Evolutionary conservation across 2,888 invertebrate species (phyloP).

Genomic region (Cylloceria caligata): DNA sequence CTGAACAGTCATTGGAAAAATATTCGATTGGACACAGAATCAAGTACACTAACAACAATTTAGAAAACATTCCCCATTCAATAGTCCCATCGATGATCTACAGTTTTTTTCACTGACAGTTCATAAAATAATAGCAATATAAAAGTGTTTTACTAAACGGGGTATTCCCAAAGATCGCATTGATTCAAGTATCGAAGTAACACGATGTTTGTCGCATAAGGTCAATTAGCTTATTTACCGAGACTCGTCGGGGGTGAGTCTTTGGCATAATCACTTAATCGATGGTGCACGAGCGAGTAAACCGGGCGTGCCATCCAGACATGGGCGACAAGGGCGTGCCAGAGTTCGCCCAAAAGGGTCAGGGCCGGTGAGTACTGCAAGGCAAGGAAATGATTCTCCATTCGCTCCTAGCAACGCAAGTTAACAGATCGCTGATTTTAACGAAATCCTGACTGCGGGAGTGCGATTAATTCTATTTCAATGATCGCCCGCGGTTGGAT

Average conservation of each 20-base stretch:
- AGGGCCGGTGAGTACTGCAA: constrained; percentile 21
- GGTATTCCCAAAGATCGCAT: background rate
- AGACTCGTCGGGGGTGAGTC: constrained; percentile 60
- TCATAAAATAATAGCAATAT: background rate
- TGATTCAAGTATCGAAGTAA: constrained; percentile 28
- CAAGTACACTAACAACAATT: too few species aligned
- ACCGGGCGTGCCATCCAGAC: constrained; percentile 23
- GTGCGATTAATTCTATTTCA: constrained; percentile 79
- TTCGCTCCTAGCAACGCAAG: constrained; percentile 4
- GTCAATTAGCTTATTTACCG: constrained; percentile 72
- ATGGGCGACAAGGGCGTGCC: constrained; percentile 35
- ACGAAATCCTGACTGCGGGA: constrained; percentile 24
- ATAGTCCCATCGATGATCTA: too few species aligned
- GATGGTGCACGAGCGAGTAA: constrained; percentile 71
- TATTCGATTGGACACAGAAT: too few species aligned
- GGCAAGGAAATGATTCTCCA: constrained; percentile 2
- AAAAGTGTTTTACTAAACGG: background rate
- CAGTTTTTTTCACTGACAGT: too few species aligned
- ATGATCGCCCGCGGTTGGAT: constrained; percentile 72
- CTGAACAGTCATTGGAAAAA: too few species aligned
- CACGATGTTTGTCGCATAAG: constrained; percentile 65
- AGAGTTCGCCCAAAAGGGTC: constrained; percentile 24
- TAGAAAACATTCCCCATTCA: too few species aligned
- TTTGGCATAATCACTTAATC: constrained; percentile 78
- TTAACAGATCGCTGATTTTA: constrained; percentile 19